Evolutionary conservation across 2,113 vertebrate species (phyloP), one percentile per base, ranked within the genome.

Genomic region (Phoxinus phoxinus): DNA sequence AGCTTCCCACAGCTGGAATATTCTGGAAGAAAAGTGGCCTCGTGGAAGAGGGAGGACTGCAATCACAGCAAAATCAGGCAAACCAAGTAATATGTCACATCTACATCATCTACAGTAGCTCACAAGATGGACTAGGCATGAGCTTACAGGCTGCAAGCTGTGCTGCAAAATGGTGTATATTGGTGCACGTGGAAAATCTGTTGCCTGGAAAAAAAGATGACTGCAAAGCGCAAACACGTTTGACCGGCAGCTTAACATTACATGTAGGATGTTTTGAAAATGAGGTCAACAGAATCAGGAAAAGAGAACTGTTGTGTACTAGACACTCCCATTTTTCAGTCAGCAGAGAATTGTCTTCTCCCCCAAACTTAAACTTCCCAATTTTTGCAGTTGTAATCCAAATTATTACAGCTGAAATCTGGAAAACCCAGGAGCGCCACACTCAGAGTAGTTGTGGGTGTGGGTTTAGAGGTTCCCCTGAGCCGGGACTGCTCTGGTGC

Each of bases 371-470:
- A 77, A 56, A 53, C 27, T 21, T 56, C 19, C 17, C 3, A 30
- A 76, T 25, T 74, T 48, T 5, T n/a, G 35, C 21, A 41, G 69
- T 72, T 41, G 21, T 19, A 72, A 72, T 72, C 32, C 35, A 72
- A 72, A 41, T 73, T n/a, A 73, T 46, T 73, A 46, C 71, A 73
- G 41, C 71, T 73, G 23, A 41, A 46, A 46, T 73, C 71, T 73
- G 71, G 37, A 44, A 44, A 73, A 73, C 37, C 71, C 41, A 73
- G 41, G 12, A 73, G 71, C 23, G 13, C 9, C 58, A 77, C 17
- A 30, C 27, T 35, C 27, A 77, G 6, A 77, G 17, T 77, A 37
- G 75, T 77, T 77, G 30, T 35, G 74, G 48, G 48, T 56, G 74
- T 56, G 51, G 30, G 51, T 77, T 35, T 56, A 77, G 51, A 77